Base-by-base conservation (phyloP, 2,797 vertebrate genomes). In the Taenioides sp. region DNA sequence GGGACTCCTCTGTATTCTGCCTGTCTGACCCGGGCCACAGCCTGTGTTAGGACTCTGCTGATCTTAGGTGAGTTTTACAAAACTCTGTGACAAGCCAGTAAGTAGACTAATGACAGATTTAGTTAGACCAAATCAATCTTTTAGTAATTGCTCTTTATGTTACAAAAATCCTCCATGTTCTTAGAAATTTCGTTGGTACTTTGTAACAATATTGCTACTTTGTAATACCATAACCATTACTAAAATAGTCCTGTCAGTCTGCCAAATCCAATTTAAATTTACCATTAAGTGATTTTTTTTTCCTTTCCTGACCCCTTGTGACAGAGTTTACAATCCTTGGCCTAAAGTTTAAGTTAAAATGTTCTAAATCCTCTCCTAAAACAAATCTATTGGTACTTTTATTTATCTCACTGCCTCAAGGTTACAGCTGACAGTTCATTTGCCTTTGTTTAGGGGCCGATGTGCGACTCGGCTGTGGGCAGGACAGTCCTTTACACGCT, bases 1-100 rank as follows among this genome's bases (percentile, higher is more conserved):
- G 96, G 97, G 74, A 96, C 96, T 2, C 94, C 89, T 0, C 93
- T 99, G 7, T 97, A 97, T 1, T 86, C 93, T 67, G 96, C 97
- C 69, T 97, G 96, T 79, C 76, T 7, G 0, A 88, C 93, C 60
- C 89, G 87, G 75, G 94, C 91, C 57, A 84, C 85, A 22, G 90
- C 92, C 18, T 97, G 95, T 27, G 96, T 95, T 17, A 89, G 90
- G 87, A 88, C 90, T 70, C 94, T 98, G 81, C 91, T 98, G 22
- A 92, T 94, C 73, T 91, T 95, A 90, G 97, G 97, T 98, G 82
- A 72, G n/a, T 28, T 58, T 58, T 58, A 57, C 22, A 57, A 23
- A 4, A 57, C 54, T 23, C 3, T 57, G 22, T 57, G 12, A 49
- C 16, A 43, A 43, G 7, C 7, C 40, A 31, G 4, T 34, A 7